Evolutionary conservation across 1,140 invertebrate genomes (phyloP).

Genomic region (Dendrolimus kikuchii): DNA sequence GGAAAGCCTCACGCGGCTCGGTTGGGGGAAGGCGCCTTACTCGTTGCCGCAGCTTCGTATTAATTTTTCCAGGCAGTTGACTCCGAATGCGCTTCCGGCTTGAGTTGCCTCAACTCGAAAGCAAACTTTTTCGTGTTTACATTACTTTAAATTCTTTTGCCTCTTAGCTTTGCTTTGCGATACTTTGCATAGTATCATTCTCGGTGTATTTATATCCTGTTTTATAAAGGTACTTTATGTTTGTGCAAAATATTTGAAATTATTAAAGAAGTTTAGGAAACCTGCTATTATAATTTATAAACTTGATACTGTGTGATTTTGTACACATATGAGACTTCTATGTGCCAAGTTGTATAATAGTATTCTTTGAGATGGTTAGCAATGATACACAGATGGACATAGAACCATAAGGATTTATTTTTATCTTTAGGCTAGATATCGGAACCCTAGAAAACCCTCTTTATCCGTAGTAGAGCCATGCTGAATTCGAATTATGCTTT

Average conservation of each 20-base stretch:
- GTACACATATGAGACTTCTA: too few species aligned
- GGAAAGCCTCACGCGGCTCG: slow-evolving; percentile 28
- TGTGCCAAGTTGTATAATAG: too few species aligned
- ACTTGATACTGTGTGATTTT: too few species aligned
- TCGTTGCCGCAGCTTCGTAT: slow-evolving; percentile 50
- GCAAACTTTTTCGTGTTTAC: slow-evolving; percentile 67
- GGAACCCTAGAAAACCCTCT: too few species aligned
- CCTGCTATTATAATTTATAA: too few species aligned
- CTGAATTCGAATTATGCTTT: too few species aligned
- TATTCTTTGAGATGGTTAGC: too few species aligned
- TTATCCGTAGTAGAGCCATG: too few species aligned
- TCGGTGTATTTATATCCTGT: slow-evolving; percentile 48
- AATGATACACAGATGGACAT: too few species aligned
- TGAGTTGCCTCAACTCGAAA: slow-evolving; percentile 62
- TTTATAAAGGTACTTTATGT: slow-evolving; percentile 34
- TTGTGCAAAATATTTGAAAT: slow-evolving; percentile 5
- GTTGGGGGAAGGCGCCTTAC: slow-evolving; percentile 30
- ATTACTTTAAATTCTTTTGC: slow-evolving; percentile 64
- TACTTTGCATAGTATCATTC: slow-evolving; percentile 57
- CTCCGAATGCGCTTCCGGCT: slow-evolving; percentile 60
- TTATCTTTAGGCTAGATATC: too few species aligned
- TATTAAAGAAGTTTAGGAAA: too few species aligned
- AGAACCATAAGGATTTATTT: too few species aligned
- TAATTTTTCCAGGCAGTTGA: slow-evolving; percentile 67
- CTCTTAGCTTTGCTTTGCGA: slow-evolving; percentile 52